Conservation (phyloP, 2,113 vertebrate species). For the Gallinago undulata region DNA sequence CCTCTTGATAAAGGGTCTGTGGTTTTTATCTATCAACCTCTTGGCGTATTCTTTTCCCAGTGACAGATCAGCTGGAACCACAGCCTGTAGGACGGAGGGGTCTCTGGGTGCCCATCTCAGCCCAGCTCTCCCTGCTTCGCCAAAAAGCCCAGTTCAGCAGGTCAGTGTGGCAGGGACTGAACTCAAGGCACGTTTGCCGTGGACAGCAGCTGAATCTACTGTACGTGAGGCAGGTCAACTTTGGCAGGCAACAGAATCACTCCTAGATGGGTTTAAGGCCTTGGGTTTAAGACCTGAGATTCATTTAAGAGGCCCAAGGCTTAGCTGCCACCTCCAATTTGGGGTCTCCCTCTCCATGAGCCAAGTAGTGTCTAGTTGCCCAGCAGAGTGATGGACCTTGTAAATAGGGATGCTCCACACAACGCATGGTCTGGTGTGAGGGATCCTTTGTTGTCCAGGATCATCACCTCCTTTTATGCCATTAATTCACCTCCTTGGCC, state of each 20-base stretch:
- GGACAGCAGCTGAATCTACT: neutral
- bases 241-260: neutral
- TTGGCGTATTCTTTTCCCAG: slow-evolving; percentile 11
- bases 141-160: slow-evolving; percentile 10
- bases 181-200: neutral
- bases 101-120: slow-evolving; percentile 6
- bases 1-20: neutral
- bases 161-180: neutral
- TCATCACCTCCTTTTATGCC: neutral
- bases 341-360: neutral
- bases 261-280: neutral
- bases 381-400: neutral
- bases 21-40: neutral
- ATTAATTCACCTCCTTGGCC: neutral
- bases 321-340: neutral
- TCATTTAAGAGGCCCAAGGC: neutral
- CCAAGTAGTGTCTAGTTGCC: neutral
- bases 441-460: neutral
- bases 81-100: neutral
- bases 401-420: neutral
- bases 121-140: neutral
- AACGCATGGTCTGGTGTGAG: neutral
- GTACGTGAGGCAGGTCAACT: neutral
- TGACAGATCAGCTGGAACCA: slow-evolving; percentile 43
- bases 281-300: neutral